A percentile compares a stretch with the other conserved stretches of the same genome.
phyloP scores from a whole-genome alignment of 2,113 vertebrate species.

The Maccullochella peelii region DNA sequence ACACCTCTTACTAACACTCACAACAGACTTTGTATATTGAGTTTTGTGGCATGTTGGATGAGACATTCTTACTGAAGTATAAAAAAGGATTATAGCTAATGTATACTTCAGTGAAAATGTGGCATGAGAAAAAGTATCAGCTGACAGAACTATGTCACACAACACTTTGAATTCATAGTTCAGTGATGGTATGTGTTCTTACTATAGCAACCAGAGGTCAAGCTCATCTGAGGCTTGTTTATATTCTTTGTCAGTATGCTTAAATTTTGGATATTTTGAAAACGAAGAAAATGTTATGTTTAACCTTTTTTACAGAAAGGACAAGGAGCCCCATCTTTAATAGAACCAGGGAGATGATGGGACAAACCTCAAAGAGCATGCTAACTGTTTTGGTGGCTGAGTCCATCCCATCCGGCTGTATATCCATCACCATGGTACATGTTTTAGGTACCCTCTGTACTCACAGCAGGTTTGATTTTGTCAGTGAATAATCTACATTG shows the following conservation, averaged over 20 bases:
- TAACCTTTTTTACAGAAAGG: not conserved
- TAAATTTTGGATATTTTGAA: not conserved
- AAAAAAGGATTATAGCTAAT: slow-evolving; percentile 29
- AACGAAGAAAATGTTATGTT: not conserved
- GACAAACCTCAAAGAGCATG: not conserved
- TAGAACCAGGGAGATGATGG: not conserved
- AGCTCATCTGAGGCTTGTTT: slow-evolving; percentile 3
- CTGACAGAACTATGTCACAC: slow-evolving; percentile 37
- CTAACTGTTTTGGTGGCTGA: not conserved
- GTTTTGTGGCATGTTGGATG: not conserved
- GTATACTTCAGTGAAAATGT: slow-evolving; percentile 7
- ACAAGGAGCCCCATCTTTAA: not conserved
- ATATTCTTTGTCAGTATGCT: not conserved
- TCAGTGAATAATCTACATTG: not conserved
- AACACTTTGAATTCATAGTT: slow-evolving; percentile 15
- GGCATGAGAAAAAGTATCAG: slow-evolving; percentile 20
- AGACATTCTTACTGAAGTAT: not conserved
- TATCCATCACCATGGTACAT: not conserved
- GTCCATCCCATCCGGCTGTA: not conserved
- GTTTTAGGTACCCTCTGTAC: not conserved
- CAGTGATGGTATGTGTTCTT: not conserved
- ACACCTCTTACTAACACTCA: not conserved
- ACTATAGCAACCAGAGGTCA: slow-evolving; percentile 2
- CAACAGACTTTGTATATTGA: not conserved
- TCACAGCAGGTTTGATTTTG: not conserved